These are phyloP conservation scores for Epistrophe grossulariae DNA, from an alignment of 2,888 invertebrate species.

Conservation along the genomic window DNA sequence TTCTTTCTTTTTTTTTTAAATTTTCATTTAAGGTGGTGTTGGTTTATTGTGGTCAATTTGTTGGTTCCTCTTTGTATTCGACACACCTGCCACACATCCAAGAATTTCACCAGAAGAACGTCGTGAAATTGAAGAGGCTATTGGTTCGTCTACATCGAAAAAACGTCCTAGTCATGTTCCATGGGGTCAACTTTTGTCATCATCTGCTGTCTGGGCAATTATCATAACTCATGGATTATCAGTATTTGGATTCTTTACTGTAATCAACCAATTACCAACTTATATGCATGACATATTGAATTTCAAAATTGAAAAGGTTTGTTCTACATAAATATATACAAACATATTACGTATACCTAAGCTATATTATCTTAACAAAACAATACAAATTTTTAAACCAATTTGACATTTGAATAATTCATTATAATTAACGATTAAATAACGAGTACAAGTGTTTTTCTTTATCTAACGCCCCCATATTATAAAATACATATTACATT, in stretches of 20 bases:
- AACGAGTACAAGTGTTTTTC: not conserved
- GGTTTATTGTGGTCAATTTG: constrained; percentile 92
- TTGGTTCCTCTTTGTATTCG: constrained; percentile 92
- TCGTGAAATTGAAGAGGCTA: constrained; percentile 88
- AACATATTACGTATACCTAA: too few relatives aligned
- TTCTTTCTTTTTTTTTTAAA: too few relatives aligned
- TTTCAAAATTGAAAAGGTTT: constrained; percentile 91
- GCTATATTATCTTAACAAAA: too few relatives aligned
- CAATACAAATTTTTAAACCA: constrained; percentile 13
- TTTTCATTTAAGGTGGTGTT: constrained; percentile 86
- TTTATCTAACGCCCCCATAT: constrained; percentile 56
- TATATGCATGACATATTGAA: constrained; percentile 92
- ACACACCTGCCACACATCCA: constrained; percentile 93
- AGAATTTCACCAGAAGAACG: constrained; percentile 90
- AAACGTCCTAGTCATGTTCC: constrained; percentile 89
- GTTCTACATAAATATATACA: constrained; percentile 75
- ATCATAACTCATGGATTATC: constrained; percentile 92
- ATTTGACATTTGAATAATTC: constrained; percentile 55
- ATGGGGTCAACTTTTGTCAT: constrained; percentile 89
- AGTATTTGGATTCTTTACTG: constrained; percentile 94
- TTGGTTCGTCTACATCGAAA: constrained; percentile 86
- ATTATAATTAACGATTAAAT: constrained; percentile 31
- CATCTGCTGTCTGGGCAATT: constrained; percentile 93
- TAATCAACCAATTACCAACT: constrained; percentile 93
- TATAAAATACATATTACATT: not conserved